A percentile compares a stretch with the other conserved stretches of the same genome.
Conservation (phyloP, 2,797 vertebrate species). For the Hyperoplus lanceolatus region DNA sequence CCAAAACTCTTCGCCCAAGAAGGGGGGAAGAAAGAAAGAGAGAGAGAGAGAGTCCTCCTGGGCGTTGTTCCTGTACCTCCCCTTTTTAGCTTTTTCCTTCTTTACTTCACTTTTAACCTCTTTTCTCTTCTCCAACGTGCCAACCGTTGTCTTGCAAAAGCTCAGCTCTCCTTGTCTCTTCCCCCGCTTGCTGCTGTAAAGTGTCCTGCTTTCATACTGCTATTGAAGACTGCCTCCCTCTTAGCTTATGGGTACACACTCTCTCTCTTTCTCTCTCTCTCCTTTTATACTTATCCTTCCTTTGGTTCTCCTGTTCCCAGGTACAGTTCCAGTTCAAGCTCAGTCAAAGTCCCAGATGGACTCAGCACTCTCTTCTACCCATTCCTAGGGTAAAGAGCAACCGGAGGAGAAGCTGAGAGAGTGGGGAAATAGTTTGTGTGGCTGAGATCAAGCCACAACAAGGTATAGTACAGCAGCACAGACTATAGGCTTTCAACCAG, state of each 20-base stretch:
- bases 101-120: conserved; percentile 43
- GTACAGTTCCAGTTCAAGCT: conserved; percentile 33
- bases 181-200: conserved; percentile 35
- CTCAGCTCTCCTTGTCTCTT: conserved; percentile 46
- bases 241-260: too few relatives aligned
- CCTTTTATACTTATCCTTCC: conserved; percentile 20
- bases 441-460: conserved; percentile 48
- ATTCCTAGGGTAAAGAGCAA: conserved; percentile 46
- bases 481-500: conserved; percentile 46
- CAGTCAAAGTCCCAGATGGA: conserved; percentile 37
- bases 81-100: conserved; percentile 40
- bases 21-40: conserved; percentile 33
- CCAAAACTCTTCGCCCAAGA: conserved; percentile 46
- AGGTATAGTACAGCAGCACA: conserved; percentile 55
- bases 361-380: conserved; percentile 50
- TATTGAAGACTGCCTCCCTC: conserved; percentile 30
- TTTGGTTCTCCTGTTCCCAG: conserved; percentile 16
- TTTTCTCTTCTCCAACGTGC: conserved; percentile 56
- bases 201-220: conserved; percentile 42
- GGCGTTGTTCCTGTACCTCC: conserved; percentile 52
- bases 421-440: conserved; percentile 14
- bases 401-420: conserved; percentile 16
- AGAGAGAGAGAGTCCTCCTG: conserved; percentile 50
- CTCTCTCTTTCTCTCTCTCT: conserved; percentile 30
- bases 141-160: conserved; percentile 43